phyloP scores from a whole-genome alignment of 2,113 vertebrate genomes.

The Peromyscus polionotus region DNA sequence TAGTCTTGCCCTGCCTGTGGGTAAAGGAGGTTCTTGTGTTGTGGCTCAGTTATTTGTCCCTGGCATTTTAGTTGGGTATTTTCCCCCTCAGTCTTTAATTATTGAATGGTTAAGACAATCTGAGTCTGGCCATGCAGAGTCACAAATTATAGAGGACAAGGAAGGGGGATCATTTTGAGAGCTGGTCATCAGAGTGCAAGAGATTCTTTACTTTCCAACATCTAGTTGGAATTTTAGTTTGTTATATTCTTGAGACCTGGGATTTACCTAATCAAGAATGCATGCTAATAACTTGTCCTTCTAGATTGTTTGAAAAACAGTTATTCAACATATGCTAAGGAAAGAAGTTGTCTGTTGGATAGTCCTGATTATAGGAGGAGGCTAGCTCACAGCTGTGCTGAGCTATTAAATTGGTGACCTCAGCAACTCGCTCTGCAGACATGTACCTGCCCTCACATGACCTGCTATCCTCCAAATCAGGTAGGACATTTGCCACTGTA shows the following conservation, averaged over 20 bases:
- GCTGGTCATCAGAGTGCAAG: neutral
- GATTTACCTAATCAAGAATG: neutral
- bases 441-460: neutral
- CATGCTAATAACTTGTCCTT: neutral
- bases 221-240: neutral
- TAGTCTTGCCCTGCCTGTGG: neutral
- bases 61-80: neutral
- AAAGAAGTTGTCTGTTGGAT: neutral
- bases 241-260: neutral
- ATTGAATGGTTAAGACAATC: neutral
- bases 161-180: neutral
- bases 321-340: neutral
- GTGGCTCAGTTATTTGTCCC: neutral
- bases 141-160: neutral
- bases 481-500: neutral
- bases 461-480: neutral
- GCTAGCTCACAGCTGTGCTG: neutral
- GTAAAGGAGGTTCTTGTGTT: neutral
- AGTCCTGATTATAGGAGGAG: neutral
- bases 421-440: neutral
- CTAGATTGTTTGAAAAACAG: neutral
- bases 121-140: neutral
- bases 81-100: neutral
- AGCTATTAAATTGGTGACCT: neutral
- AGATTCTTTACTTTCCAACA: neutral